Evolutionary conservation across 2,113 vertebrate species (phyloP).

Genomic region (Eonycteris spelaea): DNA sequence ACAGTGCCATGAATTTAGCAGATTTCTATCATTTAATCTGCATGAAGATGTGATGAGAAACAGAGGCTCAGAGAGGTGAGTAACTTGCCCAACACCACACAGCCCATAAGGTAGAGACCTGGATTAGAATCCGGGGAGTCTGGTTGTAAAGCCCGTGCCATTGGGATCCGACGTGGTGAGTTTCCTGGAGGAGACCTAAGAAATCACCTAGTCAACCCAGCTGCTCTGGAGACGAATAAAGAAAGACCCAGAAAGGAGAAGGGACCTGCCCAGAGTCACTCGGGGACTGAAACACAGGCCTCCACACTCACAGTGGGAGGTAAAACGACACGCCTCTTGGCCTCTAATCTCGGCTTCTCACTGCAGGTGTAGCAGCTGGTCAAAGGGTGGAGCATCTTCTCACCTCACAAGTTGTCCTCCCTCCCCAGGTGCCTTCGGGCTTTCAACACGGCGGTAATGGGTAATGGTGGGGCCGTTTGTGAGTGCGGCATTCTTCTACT

Average conservation of each 20-base stretch:
- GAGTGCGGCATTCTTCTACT: neutral
- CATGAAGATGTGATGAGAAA: neutral
- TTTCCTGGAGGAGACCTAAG: neutral
- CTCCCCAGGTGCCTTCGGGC: neutral
- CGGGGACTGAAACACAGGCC: neutral
- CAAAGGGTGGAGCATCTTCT: too few species aligned
- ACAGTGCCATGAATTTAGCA: neutral
- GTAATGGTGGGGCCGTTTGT: neutral
- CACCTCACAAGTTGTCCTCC: neutral
- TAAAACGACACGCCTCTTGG: neutral
- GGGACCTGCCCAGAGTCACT: neutral
- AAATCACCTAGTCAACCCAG: neutral
- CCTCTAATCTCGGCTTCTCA: neutral
- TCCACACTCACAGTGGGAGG: neutral
- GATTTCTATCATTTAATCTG: neutral
- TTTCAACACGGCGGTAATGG: neutral
- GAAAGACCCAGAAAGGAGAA: neutral
- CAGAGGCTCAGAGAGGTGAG: neutral
- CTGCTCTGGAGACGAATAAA: constrained; percentile 13
- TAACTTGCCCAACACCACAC: neutral
- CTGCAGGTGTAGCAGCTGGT: neutral
- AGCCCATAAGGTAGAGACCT: neutral
- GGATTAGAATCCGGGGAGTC: neutral
- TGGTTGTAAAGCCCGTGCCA: neutral
- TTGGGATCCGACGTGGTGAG: neutral